Conservation (phyloP, 2,888 invertebrate species). For the Temnothorax unifasciatus region DNA sequence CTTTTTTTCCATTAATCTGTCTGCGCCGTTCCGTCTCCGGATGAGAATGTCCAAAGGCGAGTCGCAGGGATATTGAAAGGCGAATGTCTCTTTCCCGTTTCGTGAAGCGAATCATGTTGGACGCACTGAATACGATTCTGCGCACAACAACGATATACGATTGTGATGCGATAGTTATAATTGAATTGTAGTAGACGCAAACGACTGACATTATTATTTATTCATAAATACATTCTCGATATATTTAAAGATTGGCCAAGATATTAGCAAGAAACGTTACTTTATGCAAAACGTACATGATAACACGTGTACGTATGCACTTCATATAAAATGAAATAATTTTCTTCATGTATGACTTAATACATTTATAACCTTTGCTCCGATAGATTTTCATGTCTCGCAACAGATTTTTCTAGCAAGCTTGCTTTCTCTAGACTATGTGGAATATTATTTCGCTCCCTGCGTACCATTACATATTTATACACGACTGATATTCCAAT, state of each 20-base stretch:
- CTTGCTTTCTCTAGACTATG: neutral
- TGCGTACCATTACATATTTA: neutral
- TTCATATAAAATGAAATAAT: neutral
- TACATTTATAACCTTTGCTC: neutral
- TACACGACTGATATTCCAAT: conserved; percentile 36
- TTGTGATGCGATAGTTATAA: neutral
- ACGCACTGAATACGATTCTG: neutral
- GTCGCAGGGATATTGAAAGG: conserved; percentile 32
- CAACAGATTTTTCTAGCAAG: neutral
- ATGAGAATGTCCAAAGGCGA: conserved; percentile 48
- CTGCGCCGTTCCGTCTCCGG: conserved; percentile 51
- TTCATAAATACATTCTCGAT: neutral
- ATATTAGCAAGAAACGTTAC: neutral
- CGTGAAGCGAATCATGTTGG: neutral
- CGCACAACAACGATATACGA: neutral
- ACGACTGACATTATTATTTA: neutral
- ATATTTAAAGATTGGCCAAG: neutral
- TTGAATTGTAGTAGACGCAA: neutral
- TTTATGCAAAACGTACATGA: neutral
- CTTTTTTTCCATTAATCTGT: conserved; percentile 58
- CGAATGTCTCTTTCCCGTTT: conserved; percentile 17
- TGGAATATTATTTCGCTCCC: neutral
- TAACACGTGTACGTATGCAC: neutral
- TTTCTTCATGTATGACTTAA: neutral
- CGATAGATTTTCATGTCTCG: neutral